Evolutionary conservation across 2,888 invertebrate genomes (phyloP), one percentile per base, ranked within the genome.

Genomic region (Apamea anceps): DNA sequence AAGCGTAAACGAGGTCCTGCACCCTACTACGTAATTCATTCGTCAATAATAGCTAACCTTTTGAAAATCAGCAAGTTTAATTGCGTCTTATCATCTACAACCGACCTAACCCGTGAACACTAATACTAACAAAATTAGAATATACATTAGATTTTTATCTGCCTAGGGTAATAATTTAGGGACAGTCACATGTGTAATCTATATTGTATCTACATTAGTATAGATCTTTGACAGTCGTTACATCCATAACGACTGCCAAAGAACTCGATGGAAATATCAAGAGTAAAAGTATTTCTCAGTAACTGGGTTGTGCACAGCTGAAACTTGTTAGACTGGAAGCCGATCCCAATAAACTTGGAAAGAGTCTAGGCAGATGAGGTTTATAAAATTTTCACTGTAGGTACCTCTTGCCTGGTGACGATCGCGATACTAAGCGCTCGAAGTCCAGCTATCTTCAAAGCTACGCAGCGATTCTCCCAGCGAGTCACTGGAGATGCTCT

Each of bases 391-490:
- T 8, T 45, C 15, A 51, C 13, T 42, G 21, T 63, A 62, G 96
- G 92, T 96, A 70, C 96, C 93, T 96, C 95, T 80, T 96, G 96
- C 76, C 95, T 92, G 1, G 93, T 93, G 57, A 93, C 84, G 21
- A 96, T 86, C 2, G 95, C 93, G 68, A 92, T 93, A 51, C 91
- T 91, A 0, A 97, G 91, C 2, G 95, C 95, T 76, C 90, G 89
- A 10, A 97, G 91, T 28, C 96, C 96, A 70, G 92, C 90, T 77
- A 89, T 90, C 82, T 97, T 97, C 66, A 97, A 85, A 4, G 90
- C 88, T 7, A 87, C 81, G 84, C 96, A 96, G 67, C 94, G 92
- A 45, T 93, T 93, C 81, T 95, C 93, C 96, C 96, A 97, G 60
- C 92, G 90, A 28, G 81, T 79, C 0, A 96, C 78, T 21, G 95